phyloP scores from a whole-genome alignment of 2,113 vertebrate species.

The Pseudopodoces humilis region DNA sequence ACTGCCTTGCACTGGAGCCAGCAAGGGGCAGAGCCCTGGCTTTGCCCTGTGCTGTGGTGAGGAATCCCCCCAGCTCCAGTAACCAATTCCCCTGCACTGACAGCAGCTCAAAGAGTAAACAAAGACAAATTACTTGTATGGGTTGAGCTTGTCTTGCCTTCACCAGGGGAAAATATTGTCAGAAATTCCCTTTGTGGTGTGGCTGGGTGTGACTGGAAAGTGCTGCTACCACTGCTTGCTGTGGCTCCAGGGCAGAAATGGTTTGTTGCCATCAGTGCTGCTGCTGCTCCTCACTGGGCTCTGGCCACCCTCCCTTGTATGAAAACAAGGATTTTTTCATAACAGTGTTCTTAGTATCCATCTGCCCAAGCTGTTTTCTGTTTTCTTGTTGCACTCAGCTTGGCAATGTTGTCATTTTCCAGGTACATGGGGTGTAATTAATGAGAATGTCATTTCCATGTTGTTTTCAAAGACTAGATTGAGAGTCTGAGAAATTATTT shows the following conservation, averaged over 20 bases:
- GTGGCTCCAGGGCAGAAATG: background rate
- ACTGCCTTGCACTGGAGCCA: background rate
- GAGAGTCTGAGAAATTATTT: conserved; percentile 4
- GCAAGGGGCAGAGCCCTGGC: background rate
- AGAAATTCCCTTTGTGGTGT: background rate
- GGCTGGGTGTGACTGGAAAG: background rate
- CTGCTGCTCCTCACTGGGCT: background rate
- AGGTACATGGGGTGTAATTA: conserved; percentile 26
- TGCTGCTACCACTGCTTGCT: background rate
- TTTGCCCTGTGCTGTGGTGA: background rate
- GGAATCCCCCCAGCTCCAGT: background rate
- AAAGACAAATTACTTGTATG: background rate
- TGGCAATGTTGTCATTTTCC: background rate
- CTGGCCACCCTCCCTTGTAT: background rate
- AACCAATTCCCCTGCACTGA: background rate
- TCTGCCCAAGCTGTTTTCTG: background rate
- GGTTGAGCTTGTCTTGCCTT: background rate
- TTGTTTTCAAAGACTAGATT: background rate
- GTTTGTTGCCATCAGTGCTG: background rate
- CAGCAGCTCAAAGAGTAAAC: background rate
- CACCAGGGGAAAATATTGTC: background rate
- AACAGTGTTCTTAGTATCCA: background rate
- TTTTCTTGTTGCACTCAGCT: background rate
- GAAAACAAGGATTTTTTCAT: background rate
- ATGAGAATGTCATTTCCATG: conserved; percentile 4